Percentiles rank a stretch among this genome's conserved stretches.
Evolutionary conservation across 2,797 vertebrate genomes (phyloP).

Genomic region (Triplophysa bombifrons): DNA sequence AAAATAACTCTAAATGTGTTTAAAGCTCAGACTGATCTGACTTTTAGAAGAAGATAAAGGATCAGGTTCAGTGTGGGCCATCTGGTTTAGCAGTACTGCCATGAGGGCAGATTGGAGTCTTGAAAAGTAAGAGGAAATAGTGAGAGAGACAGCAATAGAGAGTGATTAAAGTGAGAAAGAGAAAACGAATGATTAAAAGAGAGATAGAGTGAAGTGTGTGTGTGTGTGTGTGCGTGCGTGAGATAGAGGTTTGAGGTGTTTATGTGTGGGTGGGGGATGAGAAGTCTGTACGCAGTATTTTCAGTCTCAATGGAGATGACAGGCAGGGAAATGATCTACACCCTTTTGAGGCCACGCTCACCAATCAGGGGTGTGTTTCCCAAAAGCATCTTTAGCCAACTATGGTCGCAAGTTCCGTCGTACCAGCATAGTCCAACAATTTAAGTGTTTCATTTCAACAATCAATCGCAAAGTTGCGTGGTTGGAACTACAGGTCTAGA

Average conservation of each 20-base stretch:
- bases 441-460: too few species aligned
- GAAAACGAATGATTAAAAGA: constrained; percentile 17
- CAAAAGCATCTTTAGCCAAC: too few species aligned
- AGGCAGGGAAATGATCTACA: constrained; percentile 39
- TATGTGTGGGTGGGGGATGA: constrained; percentile 10
- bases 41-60: not conserved
- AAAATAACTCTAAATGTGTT: not conserved
- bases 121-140: constrained; percentile 1
- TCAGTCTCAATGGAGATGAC: constrained; percentile 44
- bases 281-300: constrained; percentile 32
- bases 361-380: not conserved
- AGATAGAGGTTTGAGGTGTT: constrained; percentile 3
- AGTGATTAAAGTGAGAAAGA: constrained; percentile 22
- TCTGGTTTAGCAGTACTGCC: constrained; percentile 9
- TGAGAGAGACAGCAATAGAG: constrained; percentile 11
- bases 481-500: too few species aligned
- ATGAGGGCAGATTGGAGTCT: constrained; percentile 12
- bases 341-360: constrained; percentile 20
- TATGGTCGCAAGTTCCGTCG: too few species aligned
- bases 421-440: too few species aligned
- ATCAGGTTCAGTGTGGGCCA: not conserved
- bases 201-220: constrained; percentile 9
- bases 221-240: not conserved
- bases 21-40: not conserved
- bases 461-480: too few species aligned